These are phyloP conservation scores for Acipenser transmontanus DNA, from an alignment of 2,797 vertebrate species.

Conservation along the genomic window DNA sequence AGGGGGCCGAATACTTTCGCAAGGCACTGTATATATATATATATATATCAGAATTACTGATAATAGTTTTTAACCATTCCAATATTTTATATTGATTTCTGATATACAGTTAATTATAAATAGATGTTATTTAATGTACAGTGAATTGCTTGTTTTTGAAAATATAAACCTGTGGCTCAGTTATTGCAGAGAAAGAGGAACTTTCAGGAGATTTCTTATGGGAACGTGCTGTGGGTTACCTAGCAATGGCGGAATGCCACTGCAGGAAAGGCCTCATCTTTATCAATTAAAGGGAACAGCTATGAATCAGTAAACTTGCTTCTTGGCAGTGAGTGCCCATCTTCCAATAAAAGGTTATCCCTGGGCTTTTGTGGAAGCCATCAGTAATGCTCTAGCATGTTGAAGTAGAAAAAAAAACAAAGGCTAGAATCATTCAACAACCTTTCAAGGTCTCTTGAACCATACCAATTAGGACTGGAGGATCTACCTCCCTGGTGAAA, in stretches of 20 bases:
- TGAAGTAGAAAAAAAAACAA: not conserved
- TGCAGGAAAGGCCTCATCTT: slow-evolving; percentile 33
- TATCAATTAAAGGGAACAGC: slow-evolving; percentile 25
- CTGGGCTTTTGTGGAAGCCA: not conserved
- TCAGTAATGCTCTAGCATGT: not conserved
- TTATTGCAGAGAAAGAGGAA: slow-evolving; percentile 31
- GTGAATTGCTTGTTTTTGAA: too few species aligned
- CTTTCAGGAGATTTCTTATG: slow-evolving; percentile 40
- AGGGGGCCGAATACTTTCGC: too few species aligned
- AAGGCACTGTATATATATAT: too few species aligned
- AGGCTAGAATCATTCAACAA: not conserved
- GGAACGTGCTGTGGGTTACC: slow-evolving; percentile 52
- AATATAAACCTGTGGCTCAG: too few species aligned
- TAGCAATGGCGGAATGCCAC: slow-evolving; percentile 49
- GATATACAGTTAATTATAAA: too few species aligned
- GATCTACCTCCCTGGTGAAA: too few species aligned
- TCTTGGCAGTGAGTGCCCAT: not conserved
- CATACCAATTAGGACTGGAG: too few species aligned
- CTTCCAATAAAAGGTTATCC: slow-evolving; percentile 7
- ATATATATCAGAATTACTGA: too few species aligned
- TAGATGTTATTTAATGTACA: too few species aligned
- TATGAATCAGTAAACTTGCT: slow-evolving; percentile 20
- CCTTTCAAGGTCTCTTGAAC: too few species aligned
- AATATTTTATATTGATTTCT: too few species aligned
- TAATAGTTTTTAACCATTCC: too few species aligned